Evolutionary conservation across 1,140 invertebrate genomes (phyloP).

Genomic region (Sipha flava): DNA sequence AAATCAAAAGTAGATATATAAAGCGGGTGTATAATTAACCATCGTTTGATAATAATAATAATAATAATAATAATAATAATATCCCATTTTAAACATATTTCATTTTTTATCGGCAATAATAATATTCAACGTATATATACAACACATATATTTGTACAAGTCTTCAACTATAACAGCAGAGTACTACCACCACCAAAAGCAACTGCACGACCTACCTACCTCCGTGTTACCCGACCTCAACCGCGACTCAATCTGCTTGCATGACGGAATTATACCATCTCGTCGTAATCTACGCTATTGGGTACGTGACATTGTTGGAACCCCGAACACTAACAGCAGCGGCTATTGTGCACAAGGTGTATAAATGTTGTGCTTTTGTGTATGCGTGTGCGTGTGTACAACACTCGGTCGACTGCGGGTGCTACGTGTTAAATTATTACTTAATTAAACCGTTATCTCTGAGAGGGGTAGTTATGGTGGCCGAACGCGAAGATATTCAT

Average conservation of each 20-base stretch:
- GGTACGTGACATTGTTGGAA: not conserved
- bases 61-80: too few relatives aligned
- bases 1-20: too few relatives aligned
- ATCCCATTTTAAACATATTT: not conserved
- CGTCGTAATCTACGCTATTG: not conserved
- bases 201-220: too few relatives aligned
- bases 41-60: too few relatives aligned
- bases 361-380: not conserved
- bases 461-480: conserved; percentile 30
- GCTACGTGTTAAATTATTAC: conserved; percentile 30
- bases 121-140: too few relatives aligned
- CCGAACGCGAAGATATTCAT: conserved; percentile 23
- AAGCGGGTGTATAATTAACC: too few relatives aligned
- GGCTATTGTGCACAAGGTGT: conserved; percentile 3
- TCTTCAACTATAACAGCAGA: too few relatives aligned
- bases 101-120: not conserved
- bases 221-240: too few relatives aligned
- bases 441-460: conserved; percentile 31
- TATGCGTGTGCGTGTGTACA: not conserved
- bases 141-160: too few relatives aligned
- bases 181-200: too few relatives aligned
- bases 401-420: not conserved
- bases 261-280: not conserved
- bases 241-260: not conserved
- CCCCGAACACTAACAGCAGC: not conserved